phyloP scores from a whole-genome alignment of 2,888 invertebrate genomes.

The Trichopria drosophilae region DNA sequence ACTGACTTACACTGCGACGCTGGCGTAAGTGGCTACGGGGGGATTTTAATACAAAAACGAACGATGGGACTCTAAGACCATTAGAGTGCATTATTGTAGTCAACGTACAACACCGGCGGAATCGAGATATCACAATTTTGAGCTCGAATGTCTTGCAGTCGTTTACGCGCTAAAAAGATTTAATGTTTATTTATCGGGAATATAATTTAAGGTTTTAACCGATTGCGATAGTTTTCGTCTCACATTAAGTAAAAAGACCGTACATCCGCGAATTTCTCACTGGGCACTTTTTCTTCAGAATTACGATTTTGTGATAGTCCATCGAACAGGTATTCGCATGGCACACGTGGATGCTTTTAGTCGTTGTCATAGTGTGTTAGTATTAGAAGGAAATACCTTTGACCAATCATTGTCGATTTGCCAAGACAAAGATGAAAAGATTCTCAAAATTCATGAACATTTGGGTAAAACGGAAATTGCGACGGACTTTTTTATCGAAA shows the following conservation, averaged over 20 bases:
- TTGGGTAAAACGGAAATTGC: too few species aligned
- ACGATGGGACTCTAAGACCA: conserved; percentile 30
- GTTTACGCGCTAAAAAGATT: conserved; percentile 39
- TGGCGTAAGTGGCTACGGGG: conserved; percentile 42
- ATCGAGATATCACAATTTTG: too few species aligned
- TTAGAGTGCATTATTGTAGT: conserved; percentile 44
- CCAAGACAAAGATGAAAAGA: too few species aligned
- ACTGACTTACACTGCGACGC: conserved; percentile 50
- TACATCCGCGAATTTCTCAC: conserved; percentile 41
- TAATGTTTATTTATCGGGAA: conserved; percentile 38
- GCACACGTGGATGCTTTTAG: conserved; percentile 27
- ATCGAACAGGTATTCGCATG: conserved; percentile 28
- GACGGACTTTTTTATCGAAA: too few species aligned
- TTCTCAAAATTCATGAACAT: too few species aligned
- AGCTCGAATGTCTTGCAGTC: too few species aligned
- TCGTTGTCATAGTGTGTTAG: conserved; percentile 21
- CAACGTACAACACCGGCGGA: conserved; percentile 37
- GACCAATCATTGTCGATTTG: too few species aligned
- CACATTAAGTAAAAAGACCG: conserved; percentile 39
- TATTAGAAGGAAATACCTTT: too few species aligned
- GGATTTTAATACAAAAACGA: conserved; percentile 45
- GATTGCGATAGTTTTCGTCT: conserved; percentile 38
- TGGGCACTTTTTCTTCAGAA: conserved; percentile 37
- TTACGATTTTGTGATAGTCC: conserved; percentile 24
- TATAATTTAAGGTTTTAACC: conserved; percentile 41